Base-by-base conservation (phyloP, 2,888 invertebrate species). In the Drosophila rellima region DNA sequence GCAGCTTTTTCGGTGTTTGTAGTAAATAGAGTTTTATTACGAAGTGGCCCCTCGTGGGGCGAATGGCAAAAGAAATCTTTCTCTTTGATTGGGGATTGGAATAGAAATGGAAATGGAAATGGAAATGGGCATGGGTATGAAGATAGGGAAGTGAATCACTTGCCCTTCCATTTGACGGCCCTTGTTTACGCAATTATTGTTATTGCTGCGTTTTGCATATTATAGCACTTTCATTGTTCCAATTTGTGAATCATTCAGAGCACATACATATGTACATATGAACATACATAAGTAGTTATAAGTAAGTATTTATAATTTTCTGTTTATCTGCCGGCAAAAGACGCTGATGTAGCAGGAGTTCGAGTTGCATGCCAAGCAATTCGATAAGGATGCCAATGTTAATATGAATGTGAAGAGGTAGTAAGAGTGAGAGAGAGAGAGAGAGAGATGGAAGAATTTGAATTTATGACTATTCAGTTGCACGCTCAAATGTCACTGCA, bases 261-360 rank as follows among this genome's bases (percentile, higher is more conserved):
- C 3, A 7, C 29, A 40, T 10, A 29, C 1, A n/a, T 8, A 26
- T 20, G 13, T 11, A 39, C 17, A 26, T 54, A 20, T 17, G 3
- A 17, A 31, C 15, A 17, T 44, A 13, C 2, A 23, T 47, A 33
- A 33, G 20, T 26, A 11, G 37, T 51, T 23, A 18, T 33, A 26
- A 59, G 13, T 26, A 18, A 18, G 50, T 52, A 23, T 70, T 63
- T 48, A 48, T 54, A 42, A 29, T 26, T 45, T 40, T 26, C 20
- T 31, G 48, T 45, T 54, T 57, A 61, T 57, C 57, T 50, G 47
- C 26, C 40, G 20, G 48, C 42, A 18, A 45, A 62, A 73, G 31
- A 55, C 29, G 73, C 75, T 70, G 70, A 63, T 37, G 35, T 50
- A 7, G 51, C 70, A 51, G 35, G n/a, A 40, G 50, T 39, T 73